Conservation (phyloP, 1,140 invertebrate species). For the Drosophila guanche region DNA sequence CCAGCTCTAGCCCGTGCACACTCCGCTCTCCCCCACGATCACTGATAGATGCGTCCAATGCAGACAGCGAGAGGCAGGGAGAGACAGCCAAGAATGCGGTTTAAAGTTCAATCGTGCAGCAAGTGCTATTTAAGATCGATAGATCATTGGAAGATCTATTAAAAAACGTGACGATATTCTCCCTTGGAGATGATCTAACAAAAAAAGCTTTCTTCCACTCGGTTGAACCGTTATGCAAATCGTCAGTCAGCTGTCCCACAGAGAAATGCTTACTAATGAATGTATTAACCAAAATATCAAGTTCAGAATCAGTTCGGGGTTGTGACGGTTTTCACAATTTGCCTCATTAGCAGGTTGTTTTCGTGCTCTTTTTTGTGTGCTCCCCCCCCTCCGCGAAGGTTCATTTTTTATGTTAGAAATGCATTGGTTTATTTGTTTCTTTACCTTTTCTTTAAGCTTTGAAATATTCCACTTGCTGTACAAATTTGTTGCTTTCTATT, state of each 20-base stretch:
- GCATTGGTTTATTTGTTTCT: conserved; percentile 27
- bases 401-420: conserved; percentile 27
- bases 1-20: conserved; percentile 26
- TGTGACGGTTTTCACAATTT: conserved; percentile 62
- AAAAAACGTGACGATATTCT: conserved; percentile 23
- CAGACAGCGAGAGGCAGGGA: conserved; percentile 9
- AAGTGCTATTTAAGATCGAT: conserved; percentile 64
- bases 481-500: conserved; percentile 66
- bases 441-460: conserved; percentile 43
- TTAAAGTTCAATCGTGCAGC: conserved; percentile 82
- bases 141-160: background rate
- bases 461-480: conserved; percentile 54
- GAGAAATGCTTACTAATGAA: conserved; percentile 73
- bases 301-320: conserved; percentile 27
- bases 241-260: conserved; percentile 29
- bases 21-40: conserved; percentile 2
- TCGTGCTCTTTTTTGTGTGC: conserved; percentile 9
- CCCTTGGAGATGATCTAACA: conserved; percentile 34
- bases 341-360: conserved; percentile 56
- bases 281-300: conserved; percentile 67
- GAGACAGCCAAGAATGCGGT: conserved; percentile 72
- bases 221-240: conserved; percentile 67
- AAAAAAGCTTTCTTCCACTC: conserved; percentile 43
- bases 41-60: conserved; percentile 64
- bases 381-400: conserved; percentile 6